Conservation (phyloP, 2,797 vertebrate genomes). For the Coranthus polyacanthus region DNA sequence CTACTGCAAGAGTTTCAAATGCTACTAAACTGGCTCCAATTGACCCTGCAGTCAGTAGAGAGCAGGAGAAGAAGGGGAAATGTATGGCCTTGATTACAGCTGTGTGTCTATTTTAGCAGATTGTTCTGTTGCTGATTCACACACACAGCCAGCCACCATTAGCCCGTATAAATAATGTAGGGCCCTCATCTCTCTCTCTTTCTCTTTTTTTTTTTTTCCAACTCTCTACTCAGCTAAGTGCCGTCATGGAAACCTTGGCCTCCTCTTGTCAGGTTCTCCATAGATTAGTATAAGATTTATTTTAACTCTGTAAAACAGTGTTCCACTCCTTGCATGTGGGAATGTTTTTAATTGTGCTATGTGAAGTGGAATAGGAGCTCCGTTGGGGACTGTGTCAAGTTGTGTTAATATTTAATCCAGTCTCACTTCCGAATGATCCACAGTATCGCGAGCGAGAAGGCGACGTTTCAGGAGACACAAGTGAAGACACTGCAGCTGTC, state of each 20-base stretch:
- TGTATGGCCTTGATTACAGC: slow-evolving; percentile 96
- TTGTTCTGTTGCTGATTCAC: slow-evolving; percentile 92
- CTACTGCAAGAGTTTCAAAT: slow-evolving; percentile 88
- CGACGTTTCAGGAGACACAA: slow-evolving; percentile 65
- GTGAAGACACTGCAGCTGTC: slow-evolving; percentile 50
- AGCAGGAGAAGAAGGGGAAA: slow-evolving; percentile 90
- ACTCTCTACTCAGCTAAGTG: slow-evolving; percentile 96
- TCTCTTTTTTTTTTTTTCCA: slow-evolving; percentile 76
- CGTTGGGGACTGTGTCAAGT: slow-evolving; percentile 85
- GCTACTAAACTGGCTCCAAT: slow-evolving; percentile 93
- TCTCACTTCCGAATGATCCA: slow-evolving; percentile 80
- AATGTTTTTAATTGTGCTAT: slow-evolving; percentile 95
- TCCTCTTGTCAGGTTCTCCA: slow-evolving; percentile 97
- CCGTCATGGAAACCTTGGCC: slow-evolving; percentile 96
- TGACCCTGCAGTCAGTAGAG: slow-evolving; percentile 93
- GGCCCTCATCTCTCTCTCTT: slow-evolving; percentile 79
- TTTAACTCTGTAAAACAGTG: slow-evolving; percentile 95
- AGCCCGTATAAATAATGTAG: slow-evolving; percentile 99
- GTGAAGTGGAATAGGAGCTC: slow-evolving; percentile 81
- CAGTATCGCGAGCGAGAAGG: slow-evolving; percentile 52
- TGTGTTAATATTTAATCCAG: slow-evolving; percentile 92
- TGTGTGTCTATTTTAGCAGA: slow-evolving; percentile 94
- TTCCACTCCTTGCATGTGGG: slow-evolving; percentile 90
- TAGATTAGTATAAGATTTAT: slow-evolving; percentile 99
- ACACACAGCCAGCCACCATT: slow-evolving; percentile 91